Conservation (phyloP, 2,888 invertebrate species). For the Myathropa florea region DNA sequence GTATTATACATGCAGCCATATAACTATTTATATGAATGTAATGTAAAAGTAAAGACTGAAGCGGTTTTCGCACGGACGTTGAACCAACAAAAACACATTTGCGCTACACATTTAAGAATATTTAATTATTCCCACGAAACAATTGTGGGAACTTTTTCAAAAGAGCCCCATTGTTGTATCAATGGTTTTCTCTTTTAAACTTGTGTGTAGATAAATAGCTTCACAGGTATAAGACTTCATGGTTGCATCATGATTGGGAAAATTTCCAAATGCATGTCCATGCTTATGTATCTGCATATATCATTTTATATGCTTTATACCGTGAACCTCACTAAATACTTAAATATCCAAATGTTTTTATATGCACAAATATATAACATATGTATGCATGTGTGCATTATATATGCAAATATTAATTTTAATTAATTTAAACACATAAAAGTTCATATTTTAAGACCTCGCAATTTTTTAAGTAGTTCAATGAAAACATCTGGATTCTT, state of each 20-base stretch:
- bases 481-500: too few relatives aligned
- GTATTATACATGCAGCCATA: not conserved
- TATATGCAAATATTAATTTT: too few relatives aligned
- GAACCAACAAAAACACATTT: constrained; percentile 55
- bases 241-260: constrained; percentile 66
- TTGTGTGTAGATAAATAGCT: constrained; percentile 48
- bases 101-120: constrained; percentile 64
- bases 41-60: not conserved
- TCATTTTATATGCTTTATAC: too few relatives aligned
- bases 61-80: constrained; percentile 55
- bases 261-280: constrained; percentile 52
- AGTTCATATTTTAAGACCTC: too few relatives aligned
- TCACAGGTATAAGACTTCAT: constrained; percentile 47
- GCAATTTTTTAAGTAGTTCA: too few relatives aligned
- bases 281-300: too few relatives aligned
- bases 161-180: constrained; percentile 49
- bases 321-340: too few relatives aligned
- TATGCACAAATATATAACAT: too few relatives aligned
- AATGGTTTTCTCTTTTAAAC: constrained; percentile 59
- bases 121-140: constrained; percentile 68
- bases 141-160: constrained; percentile 64
- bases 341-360: too few relatives aligned
- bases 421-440: too few relatives aligned
- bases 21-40: not conserved
- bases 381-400: too few relatives aligned